Percentiles rank a stretch among this genome's conserved stretches.
These are phyloP conservation scores for Pterophyllum scalare DNA, from an alignment of 2,113 vertebrate genomes.

Conservation along the genomic window DNA sequence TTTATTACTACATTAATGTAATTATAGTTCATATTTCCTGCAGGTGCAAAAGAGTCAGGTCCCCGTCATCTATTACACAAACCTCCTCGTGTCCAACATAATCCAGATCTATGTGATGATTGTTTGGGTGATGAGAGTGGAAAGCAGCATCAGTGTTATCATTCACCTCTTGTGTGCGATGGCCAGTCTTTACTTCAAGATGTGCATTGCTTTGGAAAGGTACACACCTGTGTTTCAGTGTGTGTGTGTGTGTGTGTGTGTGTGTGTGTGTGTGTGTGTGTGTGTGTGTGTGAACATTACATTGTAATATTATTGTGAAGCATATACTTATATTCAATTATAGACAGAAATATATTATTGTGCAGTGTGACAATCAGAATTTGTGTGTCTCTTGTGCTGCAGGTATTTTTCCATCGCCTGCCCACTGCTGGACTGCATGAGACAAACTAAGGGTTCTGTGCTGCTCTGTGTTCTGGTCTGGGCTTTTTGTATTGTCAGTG, in stretches of 20 bases:
- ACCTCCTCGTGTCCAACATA: accelerated
- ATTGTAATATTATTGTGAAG: too few species aligned
- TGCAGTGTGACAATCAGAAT: not conserved
- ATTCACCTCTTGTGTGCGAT: accelerated
- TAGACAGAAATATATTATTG: accelerated
- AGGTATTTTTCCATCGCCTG: not conserved
- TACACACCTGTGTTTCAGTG: not conserved
- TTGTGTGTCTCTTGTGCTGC: not conserved
- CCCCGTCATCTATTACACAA: not conserved
- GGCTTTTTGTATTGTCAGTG: not conserved
- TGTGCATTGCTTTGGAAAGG: not conserved
- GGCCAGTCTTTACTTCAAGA: accelerated
- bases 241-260: too few species aligned
- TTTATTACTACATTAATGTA: too few species aligned
- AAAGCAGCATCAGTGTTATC: accelerated
- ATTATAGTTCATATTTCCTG: too few species aligned
- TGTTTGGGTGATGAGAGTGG: accelerated
- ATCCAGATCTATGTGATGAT: not conserved
- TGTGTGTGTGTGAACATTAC: too few species aligned
- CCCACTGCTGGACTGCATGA: not conserved
- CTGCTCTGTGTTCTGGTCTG: not conserved
- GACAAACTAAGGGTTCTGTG: not conserved
- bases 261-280: too few species aligned
- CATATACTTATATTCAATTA: too few species aligned
- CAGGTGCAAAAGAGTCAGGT: not conserved